phyloP scores from a whole-genome alignment of 2,888 invertebrate species.

The Hemistola chrysoprasaria region DNA sequence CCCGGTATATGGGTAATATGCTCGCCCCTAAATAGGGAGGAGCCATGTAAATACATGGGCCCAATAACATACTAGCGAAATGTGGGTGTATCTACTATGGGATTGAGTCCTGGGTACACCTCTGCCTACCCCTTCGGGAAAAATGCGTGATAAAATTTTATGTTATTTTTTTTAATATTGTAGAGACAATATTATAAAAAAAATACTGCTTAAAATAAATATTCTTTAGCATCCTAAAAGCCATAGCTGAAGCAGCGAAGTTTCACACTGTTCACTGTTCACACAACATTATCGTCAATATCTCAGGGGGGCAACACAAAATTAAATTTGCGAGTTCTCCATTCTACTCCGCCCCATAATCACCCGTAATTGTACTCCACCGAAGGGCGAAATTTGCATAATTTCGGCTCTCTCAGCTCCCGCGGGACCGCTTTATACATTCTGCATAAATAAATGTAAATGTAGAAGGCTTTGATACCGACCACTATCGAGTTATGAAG shows the following conservation, averaged over 20 bases:
- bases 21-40: too few relatives aligned
- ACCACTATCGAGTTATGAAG: conserved; percentile 56
- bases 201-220: too few relatives aligned
- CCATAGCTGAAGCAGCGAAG: background rate
- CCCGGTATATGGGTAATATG: too few relatives aligned
- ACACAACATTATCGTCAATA: conserved; percentile 21
- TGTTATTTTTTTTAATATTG: too few relatives aligned
- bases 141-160: too few relatives aligned
- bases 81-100: too few relatives aligned
- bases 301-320: conserved; percentile 28
- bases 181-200: too few relatives aligned
- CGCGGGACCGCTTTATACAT: conserved; percentile 59
- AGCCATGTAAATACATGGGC: too few relatives aligned
- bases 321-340: conserved; percentile 52
- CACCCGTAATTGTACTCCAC: conserved; percentile 65
- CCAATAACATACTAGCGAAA: too few relatives aligned
- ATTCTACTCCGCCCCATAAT: conserved; percentile 65
- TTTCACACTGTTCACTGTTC: conserved; percentile 20
- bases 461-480: conserved; percentile 50
- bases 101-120: too few relatives aligned
- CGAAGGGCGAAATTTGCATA: conserved; percentile 74
- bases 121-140: too few relatives aligned
- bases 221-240: too few relatives aligned
- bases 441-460: conserved; percentile 58
- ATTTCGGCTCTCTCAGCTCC: conserved; percentile 56